These are phyloP conservation scores for Campylorhamphus procurvoides DNA, from an alignment of 2,113 vertebrate genomes.

Conservation along the genomic window DNA sequence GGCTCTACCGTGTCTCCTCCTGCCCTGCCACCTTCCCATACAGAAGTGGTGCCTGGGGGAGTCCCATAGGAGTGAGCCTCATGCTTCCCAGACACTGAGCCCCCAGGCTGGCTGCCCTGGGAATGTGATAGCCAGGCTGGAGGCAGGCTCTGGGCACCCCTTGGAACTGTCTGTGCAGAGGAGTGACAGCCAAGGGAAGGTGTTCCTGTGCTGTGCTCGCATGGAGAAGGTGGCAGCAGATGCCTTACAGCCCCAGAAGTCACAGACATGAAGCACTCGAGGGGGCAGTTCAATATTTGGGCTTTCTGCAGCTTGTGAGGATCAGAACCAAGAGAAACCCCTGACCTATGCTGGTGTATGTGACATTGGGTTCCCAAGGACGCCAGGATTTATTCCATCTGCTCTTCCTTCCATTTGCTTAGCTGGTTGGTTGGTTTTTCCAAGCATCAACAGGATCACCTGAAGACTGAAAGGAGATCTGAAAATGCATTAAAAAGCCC, in stretches of 20 bases:
- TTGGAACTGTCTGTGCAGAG: accelerated
- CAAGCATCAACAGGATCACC: not conserved
- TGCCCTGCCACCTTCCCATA: not conserved
- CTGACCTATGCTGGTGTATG: accelerated
- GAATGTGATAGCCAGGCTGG: accelerated
- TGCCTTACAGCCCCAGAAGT: not conserved
- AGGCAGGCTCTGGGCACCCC: not conserved
- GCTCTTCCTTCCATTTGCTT: not conserved
- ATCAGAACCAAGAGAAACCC: accelerated
- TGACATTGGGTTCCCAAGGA: not conserved
- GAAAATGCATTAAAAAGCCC: not conserved
- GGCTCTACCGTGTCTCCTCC: accelerated
- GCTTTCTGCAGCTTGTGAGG: not conserved
- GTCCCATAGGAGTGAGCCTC: accelerated
- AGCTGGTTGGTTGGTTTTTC: not conserved
- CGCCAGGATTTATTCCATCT: not conserved
- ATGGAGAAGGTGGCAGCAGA: no score
- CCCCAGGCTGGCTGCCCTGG: not conserved
- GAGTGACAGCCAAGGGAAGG: not conserved
- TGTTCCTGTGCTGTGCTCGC: accelerated
- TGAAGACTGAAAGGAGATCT: conserved; percentile 30
- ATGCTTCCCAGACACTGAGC: accelerated
- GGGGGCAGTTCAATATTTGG: accelerated
- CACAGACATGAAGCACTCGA: accelerated
- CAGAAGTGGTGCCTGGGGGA: accelerated